phyloP scores from a whole-genome alignment of 2,113 vertebrate species.

The Rhineura floridana region DNA sequence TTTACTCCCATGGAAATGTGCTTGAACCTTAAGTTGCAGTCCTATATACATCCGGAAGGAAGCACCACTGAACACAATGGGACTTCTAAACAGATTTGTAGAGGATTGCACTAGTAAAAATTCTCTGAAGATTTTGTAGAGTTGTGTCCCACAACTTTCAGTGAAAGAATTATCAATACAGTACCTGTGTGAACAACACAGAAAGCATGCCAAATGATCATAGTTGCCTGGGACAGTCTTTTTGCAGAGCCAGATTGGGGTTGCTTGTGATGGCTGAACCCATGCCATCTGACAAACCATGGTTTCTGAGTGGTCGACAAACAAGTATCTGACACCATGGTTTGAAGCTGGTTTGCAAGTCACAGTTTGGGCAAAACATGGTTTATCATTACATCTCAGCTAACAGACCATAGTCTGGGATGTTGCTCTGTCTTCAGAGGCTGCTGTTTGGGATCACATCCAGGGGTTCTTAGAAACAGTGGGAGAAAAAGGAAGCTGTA shows the following conservation, averaged over 20 bases:
- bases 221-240: too few relatives aligned
- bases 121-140: not conserved
- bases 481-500: not conserved
- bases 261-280: too few relatives aligned
- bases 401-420: not conserved
- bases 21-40: not conserved
- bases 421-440: not conserved
- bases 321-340: not conserved
- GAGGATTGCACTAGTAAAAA: too few relatives aligned
- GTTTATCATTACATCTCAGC: too few relatives aligned
- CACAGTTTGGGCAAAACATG: too few relatives aligned
- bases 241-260: too few relatives aligned
- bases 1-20: not conserved
- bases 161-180: not conserved
- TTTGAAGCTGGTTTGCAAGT: too few relatives aligned
- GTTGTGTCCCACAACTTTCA: not conserved
- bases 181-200: not conserved
- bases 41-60: too few relatives aligned
- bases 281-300: too few relatives aligned
- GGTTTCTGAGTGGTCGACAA: not conserved
- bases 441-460: not conserved
- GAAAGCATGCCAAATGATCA: too few relatives aligned
- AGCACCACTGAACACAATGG: too few relatives aligned
- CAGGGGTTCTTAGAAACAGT: not conserved
- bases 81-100: too few relatives aligned